These are phyloP conservation scores for Gastracanthus pulcherrimus DNA, from an alignment of 2,888 invertebrate species.

Conservation along the genomic window DNA sequence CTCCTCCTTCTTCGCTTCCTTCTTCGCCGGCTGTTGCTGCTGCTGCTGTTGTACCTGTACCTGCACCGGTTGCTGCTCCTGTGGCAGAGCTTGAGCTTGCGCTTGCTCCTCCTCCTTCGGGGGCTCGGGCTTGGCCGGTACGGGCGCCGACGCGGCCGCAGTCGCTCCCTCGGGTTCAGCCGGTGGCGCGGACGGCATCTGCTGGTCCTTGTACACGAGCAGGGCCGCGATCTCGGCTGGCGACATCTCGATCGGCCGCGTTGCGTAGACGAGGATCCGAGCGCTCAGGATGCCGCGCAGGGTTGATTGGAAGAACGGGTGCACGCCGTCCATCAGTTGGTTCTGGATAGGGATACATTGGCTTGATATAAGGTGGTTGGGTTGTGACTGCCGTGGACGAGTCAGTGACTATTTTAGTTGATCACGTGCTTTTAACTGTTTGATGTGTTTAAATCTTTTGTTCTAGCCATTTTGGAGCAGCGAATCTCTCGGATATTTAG, in stretches of 20 bases:
- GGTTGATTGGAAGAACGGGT: constrained; percentile 72
- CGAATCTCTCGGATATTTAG: no score
- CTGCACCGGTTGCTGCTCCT: constrained; percentile 14
- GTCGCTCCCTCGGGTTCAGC: constrained; percentile 51
- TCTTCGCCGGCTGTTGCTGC: not conserved
- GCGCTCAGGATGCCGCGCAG: constrained; percentile 58
- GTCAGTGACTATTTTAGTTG: no score
- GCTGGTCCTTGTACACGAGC: constrained; percentile 63
- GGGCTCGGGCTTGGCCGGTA: not conserved
- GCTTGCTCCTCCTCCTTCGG: not conserved
- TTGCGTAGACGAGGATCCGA: constrained; percentile 61
- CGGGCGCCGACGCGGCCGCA: no score
- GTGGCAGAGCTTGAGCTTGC: not conserved
- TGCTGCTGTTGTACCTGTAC: constrained; percentile 4
- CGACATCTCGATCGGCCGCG: constrained; percentile 60
- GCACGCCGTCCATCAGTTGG: constrained; percentile 49
- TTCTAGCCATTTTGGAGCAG: no score
- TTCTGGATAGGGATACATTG: constrained; percentile 49
- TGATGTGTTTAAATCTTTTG: no score
- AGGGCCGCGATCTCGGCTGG: constrained; percentile 64
- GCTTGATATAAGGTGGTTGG: no score
- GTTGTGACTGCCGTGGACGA: no score
- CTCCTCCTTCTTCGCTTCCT: constrained; percentile 29
- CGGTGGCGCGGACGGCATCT: constrained; percentile 57
- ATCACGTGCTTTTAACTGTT: no score